A percentile compares a stretch with the other conserved stretches of the same genome.
These are phyloP conservation scores for Pardalotus punctatus DNA, from an alignment of 2,113 vertebrate species.

Conservation along the genomic window DNA sequence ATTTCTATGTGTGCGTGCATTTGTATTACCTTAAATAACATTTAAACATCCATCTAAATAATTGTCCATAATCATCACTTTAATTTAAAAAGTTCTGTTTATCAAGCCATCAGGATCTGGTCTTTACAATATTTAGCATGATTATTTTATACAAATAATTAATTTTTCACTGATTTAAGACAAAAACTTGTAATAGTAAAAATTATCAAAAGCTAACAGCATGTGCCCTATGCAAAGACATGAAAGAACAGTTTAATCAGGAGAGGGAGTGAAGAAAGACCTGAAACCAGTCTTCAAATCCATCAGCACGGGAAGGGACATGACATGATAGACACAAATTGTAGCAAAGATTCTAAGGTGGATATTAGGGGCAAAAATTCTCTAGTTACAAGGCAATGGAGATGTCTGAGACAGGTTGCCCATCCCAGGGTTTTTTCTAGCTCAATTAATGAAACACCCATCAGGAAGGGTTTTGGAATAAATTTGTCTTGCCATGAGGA, in stretches of 20 bases:
- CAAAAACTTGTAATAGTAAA: not conserved
- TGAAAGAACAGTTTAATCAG: not conserved
- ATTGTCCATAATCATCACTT: not conserved
- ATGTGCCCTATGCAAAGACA: not conserved
- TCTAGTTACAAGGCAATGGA: not conserved
- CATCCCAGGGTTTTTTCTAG: not conserved
- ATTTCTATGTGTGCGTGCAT: no score
- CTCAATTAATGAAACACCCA: not conserved
- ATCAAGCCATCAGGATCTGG: not conserved
- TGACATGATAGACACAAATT: not conserved
- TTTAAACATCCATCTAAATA: not conserved
- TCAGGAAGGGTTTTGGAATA: not conserved
- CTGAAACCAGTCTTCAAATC: not conserved
- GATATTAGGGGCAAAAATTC: not conserved
- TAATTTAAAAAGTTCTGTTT: not conserved
- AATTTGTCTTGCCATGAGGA: not conserved
- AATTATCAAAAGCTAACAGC: not conserved
- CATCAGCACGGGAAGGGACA: not conserved
- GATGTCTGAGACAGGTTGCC: not conserved
- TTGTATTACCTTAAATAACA: not conserved
- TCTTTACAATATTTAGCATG: not conserved
- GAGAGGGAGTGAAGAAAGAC: not conserved
- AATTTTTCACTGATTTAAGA: not conserved
- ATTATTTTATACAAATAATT: not conserved
- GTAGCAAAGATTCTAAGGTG: not conserved